Evolutionary conservation across 2,113 vertebrate genomes (phyloP).

Genomic region (Myodes glareolus): DNA sequence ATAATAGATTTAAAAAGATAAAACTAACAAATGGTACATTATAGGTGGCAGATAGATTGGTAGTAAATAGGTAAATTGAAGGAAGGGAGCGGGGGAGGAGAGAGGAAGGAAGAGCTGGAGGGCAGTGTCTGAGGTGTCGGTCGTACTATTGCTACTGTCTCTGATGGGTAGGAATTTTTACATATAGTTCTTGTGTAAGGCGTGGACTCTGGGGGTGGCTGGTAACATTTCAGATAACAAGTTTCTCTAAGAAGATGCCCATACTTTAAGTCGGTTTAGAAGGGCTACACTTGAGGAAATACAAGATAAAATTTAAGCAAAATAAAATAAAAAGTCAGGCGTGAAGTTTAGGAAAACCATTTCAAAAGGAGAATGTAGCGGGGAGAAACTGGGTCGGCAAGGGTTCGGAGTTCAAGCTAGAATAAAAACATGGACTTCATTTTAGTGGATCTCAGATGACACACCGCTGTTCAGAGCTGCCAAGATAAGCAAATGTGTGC

Average conservation of each 20-base stretch:
- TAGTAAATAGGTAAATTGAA: neutral
- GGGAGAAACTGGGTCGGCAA: neutral
- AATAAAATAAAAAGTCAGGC: neutral
- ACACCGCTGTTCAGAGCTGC: neutral
- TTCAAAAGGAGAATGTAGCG: neutral
- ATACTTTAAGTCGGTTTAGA: neutral
- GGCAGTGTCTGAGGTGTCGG: neutral
- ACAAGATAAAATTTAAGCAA: neutral
- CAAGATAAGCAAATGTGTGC: neutral
- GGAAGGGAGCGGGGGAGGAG: neutral
- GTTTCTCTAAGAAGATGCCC: neutral
- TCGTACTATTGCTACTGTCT: too few species aligned
- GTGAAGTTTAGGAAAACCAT: neutral
- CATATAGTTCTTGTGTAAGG: neutral
- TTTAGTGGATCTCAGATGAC: neutral
- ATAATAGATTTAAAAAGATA: neutral
- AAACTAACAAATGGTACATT: neutral
- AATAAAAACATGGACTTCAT: neutral
- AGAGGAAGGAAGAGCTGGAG: neutral
- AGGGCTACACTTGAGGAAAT: neutral
- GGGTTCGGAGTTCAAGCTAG: neutral
- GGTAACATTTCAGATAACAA: neutral
- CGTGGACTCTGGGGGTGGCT: neutral
- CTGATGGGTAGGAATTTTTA: neutral
- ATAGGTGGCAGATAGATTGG: neutral